Base-by-base conservation (phyloP, 92 coral and sea anemone genomes). In the Epizoanthus fatuus region DNA sequence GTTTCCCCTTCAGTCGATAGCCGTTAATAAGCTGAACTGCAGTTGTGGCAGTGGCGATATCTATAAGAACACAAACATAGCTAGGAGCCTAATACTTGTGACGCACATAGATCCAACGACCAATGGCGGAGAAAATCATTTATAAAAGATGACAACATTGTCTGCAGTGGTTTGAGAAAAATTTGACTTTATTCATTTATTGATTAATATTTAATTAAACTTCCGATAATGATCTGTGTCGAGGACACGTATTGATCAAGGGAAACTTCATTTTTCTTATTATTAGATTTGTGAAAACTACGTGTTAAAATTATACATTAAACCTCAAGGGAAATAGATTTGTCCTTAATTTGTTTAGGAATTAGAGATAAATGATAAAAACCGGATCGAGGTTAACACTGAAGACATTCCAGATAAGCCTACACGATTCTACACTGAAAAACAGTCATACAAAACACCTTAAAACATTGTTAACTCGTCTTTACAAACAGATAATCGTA, bases 1-100 rank as follows among this genome's bases (percentile, higher is more conserved):
- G 98, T 73, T 91, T 94, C 13, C 95, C 97, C 72, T 86, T 93
- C 76, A 97, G 91, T 59, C 70, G 55, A 49, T 93, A 97, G 17
- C 99, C 99, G 81, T 93, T 97, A 37, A 95, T 89, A 37, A 95
- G 87, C 22, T 83, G 72, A 13, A 91, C 81, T 55, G 99, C 99
- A 16, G 89, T 87, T n/a, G 84, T 88, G 15, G 98, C 97, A 63
- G 94, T 71, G 19, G 70, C 89, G 69, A 83, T 81, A 76, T 95
- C 99, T 97, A 74, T 37, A 29, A 29, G 10, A 49, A 49, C 9
- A 10, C 53, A 49, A 49, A 49, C 13, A 49, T 8, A 49, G 9
- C 14, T 45, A 42, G 75, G 57, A 70, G 44, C 25, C 2, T 6
- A 70, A 45, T 44, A 19, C 2, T 38, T 12, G 47, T 77, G 82